Percentiles rank a stretch among this genome's conserved stretches.
These are phyloP conservation scores for Mantis religiosa DNA, from an alignment of 2,888 invertebrate species.

Conservation along the genomic window DNA sequence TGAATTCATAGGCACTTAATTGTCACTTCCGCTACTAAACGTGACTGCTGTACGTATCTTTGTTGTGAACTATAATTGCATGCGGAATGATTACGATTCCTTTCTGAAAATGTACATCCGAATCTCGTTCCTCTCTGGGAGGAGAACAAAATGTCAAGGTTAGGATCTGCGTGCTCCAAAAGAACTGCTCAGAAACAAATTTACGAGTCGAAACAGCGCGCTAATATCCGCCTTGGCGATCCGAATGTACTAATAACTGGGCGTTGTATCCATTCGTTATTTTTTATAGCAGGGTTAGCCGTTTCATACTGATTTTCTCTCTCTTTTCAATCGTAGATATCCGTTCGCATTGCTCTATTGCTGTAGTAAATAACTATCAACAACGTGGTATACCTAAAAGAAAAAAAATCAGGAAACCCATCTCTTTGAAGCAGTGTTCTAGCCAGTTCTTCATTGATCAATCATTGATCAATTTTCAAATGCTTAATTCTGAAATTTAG, in stretches of 20 bases:
- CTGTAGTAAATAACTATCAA: background rate
- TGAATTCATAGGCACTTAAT: too few species aligned
- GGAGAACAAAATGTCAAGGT: background rate
- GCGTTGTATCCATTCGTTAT: background rate
- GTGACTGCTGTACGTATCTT: background rate
- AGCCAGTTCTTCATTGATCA: too few species aligned
- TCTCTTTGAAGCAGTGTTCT: too few species aligned
- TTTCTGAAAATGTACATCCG: background rate
- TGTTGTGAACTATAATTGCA: background rate
- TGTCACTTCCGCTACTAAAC: too few species aligned
- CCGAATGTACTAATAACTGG: background rate
- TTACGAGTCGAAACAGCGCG: background rate
- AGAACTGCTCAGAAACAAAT: background rate
- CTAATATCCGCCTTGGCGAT: background rate
- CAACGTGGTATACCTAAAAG: background rate
- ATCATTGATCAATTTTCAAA: too few species aligned
- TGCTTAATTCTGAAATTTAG: too few species aligned
- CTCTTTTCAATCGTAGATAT: background rate
- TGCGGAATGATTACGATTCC: too few species aligned
- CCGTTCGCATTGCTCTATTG: background rate
- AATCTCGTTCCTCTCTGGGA: background rate
- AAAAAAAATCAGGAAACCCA: too few species aligned
- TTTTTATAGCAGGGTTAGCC: background rate
- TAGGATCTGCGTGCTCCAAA: background rate
- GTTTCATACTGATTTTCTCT: background rate